phyloP scores from a whole-genome alignment of 2,797 vertebrate genomes.

The Tragelaphus oryx region DNA sequence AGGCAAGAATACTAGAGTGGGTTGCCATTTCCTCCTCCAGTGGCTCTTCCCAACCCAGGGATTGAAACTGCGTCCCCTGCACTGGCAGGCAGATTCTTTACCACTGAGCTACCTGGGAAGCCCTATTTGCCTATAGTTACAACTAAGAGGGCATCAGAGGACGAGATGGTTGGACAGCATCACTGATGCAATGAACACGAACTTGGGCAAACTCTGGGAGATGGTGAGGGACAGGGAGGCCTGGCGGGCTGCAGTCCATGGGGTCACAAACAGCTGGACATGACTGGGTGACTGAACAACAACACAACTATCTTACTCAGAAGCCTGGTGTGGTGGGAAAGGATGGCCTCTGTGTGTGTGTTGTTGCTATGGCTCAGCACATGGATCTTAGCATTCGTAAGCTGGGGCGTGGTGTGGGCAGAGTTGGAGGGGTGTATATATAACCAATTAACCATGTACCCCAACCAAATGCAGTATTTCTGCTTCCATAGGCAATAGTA shows the following conservation, averaged over 20 bases:
- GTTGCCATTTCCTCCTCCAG: not conserved
- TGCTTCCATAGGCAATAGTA: not conserved
- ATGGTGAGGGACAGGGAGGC: not conserved
- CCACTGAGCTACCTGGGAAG: not conserved
- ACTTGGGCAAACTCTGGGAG: not conserved
- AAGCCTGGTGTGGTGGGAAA: not conserved
- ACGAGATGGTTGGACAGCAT: not conserved
- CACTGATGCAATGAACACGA: not conserved
- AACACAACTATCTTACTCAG: not conserved
- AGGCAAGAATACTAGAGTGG: not conserved
- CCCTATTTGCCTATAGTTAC: not conserved
- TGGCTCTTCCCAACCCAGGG: not conserved
- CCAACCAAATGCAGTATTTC: not conserved
- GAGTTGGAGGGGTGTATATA: not conserved
- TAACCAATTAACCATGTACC: not conserved
- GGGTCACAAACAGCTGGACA: not conserved
- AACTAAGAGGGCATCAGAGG: not conserved
- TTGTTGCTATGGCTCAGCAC: not conserved
- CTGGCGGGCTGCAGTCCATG: fast-evolving
- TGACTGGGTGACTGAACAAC: not conserved
- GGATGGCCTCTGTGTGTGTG: not conserved
- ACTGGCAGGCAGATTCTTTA: not conserved
- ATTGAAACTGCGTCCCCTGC: not conserved
- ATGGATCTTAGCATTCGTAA: not conserved
- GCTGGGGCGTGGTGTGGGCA: not conserved